Evolutionary conservation across 2,113 vertebrate genomes (phyloP), one percentile per base, ranked within the genome.

Genomic region (Arothron firmamentum): DNA sequence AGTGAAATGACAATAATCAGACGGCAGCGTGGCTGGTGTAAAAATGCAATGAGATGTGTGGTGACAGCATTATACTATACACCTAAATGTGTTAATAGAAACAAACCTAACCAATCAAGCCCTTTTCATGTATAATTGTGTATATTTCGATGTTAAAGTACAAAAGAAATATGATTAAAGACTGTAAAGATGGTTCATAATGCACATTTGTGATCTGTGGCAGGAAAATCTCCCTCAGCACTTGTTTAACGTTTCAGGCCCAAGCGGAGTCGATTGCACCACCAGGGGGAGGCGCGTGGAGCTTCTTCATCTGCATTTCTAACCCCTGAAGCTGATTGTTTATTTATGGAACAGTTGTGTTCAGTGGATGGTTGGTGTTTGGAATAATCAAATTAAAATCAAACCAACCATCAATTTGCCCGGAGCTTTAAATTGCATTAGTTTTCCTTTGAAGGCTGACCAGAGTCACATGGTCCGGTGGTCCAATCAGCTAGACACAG

Each of bases 1-100:
- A 74, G 65, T 48, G 19, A 64, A 72, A 76, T 57, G 60, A 25
- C 74, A 78, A 71, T 56, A 66, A 83, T 77, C 57, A 77, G 56
- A n/a, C 47, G 2, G 21, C 42, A 42, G 20, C 25, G 2, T 14
- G 19, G 58, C 12, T 7, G 61, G 41, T 5, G 55, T 8, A 41
- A 67, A 52, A 73, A 49, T 28, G 59, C 47, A n/a, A 52, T 43
- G 45, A 1, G 9, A 21, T 4, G 6, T 15, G 13, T 21, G 55
- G 49, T 62, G 49, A 25, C 16, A 15, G 14, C 2, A 28, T 28
- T 28, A 28, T 28, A 28, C 25, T 28, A 5, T 38, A 12, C 34
- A 38, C 6, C 11, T 38, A 38, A 38, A 38, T 12, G 34, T 38
- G 34, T 38, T 12, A 38, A 38, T 38, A 38, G 1, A 38, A 38